Percentiles rank a stretch among this genome's conserved stretches.
These are phyloP conservation scores for Rotaria socialis DNA, from an alignment of 2,888 invertebrate species.

Conservation along the genomic window DNA sequence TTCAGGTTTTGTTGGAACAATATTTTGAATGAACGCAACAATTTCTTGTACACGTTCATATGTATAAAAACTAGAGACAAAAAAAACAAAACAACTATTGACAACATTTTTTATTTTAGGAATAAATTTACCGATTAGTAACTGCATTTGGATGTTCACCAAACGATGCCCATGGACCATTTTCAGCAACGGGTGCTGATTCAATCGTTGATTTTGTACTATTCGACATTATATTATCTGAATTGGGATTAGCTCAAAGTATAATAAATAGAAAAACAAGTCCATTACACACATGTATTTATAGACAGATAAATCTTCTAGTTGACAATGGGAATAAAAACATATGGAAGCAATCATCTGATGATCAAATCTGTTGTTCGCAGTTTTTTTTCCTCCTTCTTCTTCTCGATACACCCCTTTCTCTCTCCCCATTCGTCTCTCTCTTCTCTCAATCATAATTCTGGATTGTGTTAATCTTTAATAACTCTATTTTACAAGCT, in stretches of 20 bases:
- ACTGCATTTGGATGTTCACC: conserved; percentile 29
- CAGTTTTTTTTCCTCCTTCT: background rate
- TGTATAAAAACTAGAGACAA: conserved; percentile 29
- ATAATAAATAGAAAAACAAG: background rate
- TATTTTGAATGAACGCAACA: conserved; percentile 17
- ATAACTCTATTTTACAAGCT: background rate
- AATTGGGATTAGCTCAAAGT: background rate
- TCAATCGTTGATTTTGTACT: background rate
- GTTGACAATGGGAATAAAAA: background rate
- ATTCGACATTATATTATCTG: background rate
- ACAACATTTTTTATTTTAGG: too few species aligned
- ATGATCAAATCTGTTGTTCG: background rate
- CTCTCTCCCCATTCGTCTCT: background rate
- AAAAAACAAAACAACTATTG: background rate
- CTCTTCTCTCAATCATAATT: background rate
- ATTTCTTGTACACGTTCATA: conserved; percentile 45
- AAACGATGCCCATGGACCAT: background rate
- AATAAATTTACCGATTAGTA: background rate
- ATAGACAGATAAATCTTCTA: background rate
- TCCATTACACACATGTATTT: background rate
- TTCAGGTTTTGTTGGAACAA: conserved; percentile 37
- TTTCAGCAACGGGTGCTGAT: background rate
- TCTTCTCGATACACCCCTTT: background rate
- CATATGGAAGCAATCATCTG: background rate
- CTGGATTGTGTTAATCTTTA: background rate